A percentile compares a stretch with the other conserved stretches of the same genome.
phyloP scores from a whole-genome alignment of 2,113 vertebrate species.

The Psilopsiagon aurifrons region DNA sequence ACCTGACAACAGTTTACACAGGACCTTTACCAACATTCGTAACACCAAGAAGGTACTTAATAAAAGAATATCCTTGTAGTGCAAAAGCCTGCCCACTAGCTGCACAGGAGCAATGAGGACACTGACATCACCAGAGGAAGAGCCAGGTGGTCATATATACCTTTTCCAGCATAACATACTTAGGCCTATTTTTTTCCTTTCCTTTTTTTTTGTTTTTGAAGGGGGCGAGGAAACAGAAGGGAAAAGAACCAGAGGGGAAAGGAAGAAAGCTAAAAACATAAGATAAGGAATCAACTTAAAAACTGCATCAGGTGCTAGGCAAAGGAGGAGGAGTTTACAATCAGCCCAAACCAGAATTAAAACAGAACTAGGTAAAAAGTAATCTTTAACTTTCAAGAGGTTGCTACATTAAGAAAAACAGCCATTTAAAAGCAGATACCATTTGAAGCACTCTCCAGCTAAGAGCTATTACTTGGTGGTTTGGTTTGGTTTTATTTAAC shows the following conservation, averaged over 20 bases:
- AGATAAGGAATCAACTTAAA: slow-evolving; percentile 7
- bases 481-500: slow-evolving; percentile 8
- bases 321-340: not conserved
- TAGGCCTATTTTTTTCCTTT: not conserved
- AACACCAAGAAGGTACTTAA: not conserved
- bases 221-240: not conserved
- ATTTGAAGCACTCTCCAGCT: slow-evolving; percentile 33
- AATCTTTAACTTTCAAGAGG: slow-evolving; percentile 16
- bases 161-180: not conserved
- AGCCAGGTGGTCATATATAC: not conserved
- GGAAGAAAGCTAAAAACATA: not conserved
- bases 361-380: not conserved
- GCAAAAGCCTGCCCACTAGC: not conserved
- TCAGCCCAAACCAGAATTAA: slow-evolving; percentile 34
- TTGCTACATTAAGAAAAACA: not conserved
- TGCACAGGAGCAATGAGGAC: not conserved
- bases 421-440: not conserved
- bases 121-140: not conserved
- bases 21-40: not conserved
- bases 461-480: not conserved
- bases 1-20: not conserved
- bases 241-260: not conserved
- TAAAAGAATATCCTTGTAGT: not conserved
- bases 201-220: not conserved
- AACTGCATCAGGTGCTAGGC: not conserved